Conservation (phyloP, 2,888 invertebrate genomes). For the Margaritifera margaritifera region DNA sequence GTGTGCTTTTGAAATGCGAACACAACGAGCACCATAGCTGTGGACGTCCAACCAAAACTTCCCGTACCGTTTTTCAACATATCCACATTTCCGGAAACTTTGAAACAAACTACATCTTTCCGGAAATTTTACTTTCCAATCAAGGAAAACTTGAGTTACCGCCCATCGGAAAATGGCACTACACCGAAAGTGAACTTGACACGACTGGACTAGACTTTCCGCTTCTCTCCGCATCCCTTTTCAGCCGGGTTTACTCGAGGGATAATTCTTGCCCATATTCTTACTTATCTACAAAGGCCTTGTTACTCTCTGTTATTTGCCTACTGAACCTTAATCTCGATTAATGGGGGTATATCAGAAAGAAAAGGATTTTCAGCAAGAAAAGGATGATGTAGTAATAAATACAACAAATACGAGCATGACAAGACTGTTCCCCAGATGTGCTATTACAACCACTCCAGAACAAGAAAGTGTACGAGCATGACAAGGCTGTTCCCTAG, state of each 20-base stretch:
- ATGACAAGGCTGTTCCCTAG: too few species aligned
- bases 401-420: too few species aligned
- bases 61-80: conserved; percentile 32
- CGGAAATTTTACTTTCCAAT: conserved; percentile 41
- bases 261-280: background rate
- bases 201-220: background rate
- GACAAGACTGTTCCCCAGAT: too few species aligned
- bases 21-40: conserved; percentile 30
- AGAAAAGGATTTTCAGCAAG: too few species aligned
- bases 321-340: too few species aligned
- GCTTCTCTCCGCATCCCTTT: conserved; percentile 4
- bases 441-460: too few species aligned
- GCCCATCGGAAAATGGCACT: conserved; percentile 19
- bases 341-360: too few species aligned
- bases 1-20: conserved; percentile 51
- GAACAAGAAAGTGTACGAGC: too few species aligned
- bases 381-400: too few species aligned
- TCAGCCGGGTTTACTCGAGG: background rate
- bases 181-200: conserved; percentile 10
- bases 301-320: too few species aligned
- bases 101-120: conserved; percentile 41
- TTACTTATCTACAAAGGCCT: too few species aligned
- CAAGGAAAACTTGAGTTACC: conserved; percentile 24
- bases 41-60: conserved; percentile 27
- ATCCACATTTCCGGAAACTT: conserved; percentile 38